Evolutionary conservation across 2,797 vertebrate genomes (phyloP).

Genomic region (Xiphorhynchus erythropygius): DNA sequence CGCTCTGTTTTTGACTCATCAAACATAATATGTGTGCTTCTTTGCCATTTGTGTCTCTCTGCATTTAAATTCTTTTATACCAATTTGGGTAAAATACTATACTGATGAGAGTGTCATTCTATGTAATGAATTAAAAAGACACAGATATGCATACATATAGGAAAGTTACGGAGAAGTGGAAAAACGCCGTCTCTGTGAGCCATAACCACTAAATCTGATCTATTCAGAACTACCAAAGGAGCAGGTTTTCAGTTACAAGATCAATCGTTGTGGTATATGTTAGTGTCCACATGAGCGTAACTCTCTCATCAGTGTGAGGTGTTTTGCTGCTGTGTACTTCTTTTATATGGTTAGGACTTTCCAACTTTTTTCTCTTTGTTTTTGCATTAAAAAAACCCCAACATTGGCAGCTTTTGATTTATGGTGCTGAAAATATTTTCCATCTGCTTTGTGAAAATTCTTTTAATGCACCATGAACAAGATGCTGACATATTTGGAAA

Average conservation of each 20-base stretch:
- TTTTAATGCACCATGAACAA: background rate
- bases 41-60: conserved; percentile 15
- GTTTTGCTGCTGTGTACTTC: background rate
- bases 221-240: background rate
- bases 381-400: background rate
- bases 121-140: background rate
- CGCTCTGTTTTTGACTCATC: conserved; percentile 47
- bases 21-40: background rate
- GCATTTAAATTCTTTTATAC: background rate
- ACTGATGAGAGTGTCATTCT: conserved; percentile 33
- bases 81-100: background rate
- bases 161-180: background rate
- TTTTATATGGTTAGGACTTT: conserved; percentile 10
- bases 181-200: background rate
- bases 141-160: background rate
- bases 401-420: background rate
- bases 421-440: background rate
- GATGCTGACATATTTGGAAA: background rate
- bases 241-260: background rate
- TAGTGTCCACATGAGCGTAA: background rate
- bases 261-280: background rate
- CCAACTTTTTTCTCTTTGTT: background rate
- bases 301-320: conserved; percentile 13
- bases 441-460: background rate
- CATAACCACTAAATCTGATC: background rate